Evolutionary conservation across 2,888 invertebrate species (phyloP).

Genomic region (Shargacucullia verbasci): DNA sequence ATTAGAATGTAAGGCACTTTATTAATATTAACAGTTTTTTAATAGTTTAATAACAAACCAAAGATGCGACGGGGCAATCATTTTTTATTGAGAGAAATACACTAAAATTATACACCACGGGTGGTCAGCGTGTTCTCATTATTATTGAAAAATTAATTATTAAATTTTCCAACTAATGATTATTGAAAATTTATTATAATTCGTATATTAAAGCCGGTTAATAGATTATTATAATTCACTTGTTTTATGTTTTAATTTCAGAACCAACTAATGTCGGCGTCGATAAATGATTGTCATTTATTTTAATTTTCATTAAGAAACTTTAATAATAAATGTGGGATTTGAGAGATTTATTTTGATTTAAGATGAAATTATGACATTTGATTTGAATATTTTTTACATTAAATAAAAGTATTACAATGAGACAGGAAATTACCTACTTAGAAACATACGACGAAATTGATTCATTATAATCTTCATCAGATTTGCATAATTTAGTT

Average conservation of each 20-base stretch:
- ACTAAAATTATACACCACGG: constrained; percentile 72
- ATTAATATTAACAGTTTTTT: constrained; percentile 76
- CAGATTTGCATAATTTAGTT: constrained; percentile 41
- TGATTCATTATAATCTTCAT: constrained; percentile 35
- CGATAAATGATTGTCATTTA: constrained; percentile 46
- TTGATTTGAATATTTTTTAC: constrained; percentile 49
- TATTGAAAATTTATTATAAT: constrained; percentile 46
- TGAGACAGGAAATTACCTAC: constrained; percentile 47
- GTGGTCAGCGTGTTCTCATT: constrained; percentile 63
- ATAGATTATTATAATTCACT: constrained; percentile 39
- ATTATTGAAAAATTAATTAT: constrained; percentile 50
- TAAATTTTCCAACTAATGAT: constrained; percentile 49
- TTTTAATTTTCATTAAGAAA: constrained; percentile 48
- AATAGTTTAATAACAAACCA: constrained; percentile 76
- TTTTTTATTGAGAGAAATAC: constrained; percentile 77
- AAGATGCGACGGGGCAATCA: constrained; percentile 73
- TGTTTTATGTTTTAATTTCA: constrained; percentile 51
- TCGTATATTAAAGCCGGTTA: constrained; percentile 31
- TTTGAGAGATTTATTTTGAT: constrained; percentile 45
- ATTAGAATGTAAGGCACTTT: constrained; percentile 63
- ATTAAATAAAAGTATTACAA: constrained; percentile 38
- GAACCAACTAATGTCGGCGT: constrained; percentile 24
- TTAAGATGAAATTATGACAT: constrained; percentile 41
- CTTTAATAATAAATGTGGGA: constrained; percentile 44
- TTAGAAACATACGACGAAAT: constrained; percentile 35